phyloP scores from a whole-genome alignment of 2,888 invertebrate genomes.

The Quadroppia sp. region DNA sequence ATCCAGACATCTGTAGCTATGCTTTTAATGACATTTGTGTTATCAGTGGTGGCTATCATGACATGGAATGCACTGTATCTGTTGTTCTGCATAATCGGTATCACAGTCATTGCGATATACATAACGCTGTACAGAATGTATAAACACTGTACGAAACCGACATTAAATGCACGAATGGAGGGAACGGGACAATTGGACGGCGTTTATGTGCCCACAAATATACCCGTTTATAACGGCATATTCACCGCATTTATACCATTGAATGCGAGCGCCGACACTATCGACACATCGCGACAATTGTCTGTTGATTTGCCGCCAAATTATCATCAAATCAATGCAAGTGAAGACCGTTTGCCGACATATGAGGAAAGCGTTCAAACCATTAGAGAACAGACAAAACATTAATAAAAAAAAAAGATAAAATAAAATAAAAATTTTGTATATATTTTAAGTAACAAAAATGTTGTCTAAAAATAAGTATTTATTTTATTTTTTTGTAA shows the following conservation, averaged over 20 bases:
- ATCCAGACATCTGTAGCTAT: too few relatives aligned
- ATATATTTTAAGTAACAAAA: too few relatives aligned
- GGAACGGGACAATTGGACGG: not conserved
- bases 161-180: not conserved
- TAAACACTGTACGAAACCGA: not conserved
- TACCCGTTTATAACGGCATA: too few relatives aligned
- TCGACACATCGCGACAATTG: too few relatives aligned
- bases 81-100: not conserved
- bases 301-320: not conserved
- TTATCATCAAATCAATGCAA: not conserved
- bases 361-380: slow-evolving; percentile 5
- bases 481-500: too few relatives aligned
- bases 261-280: not conserved
- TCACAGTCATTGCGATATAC: not conserved
- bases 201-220: not conserved
- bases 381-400: too few relatives aligned
- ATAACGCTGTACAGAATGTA: too few relatives aligned
- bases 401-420: too few relatives aligned
- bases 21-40: not conserved
- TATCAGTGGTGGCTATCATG: not conserved
- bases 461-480: too few relatives aligned
- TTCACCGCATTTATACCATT: not conserved
- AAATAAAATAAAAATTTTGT: too few relatives aligned
- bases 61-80: not conserved
- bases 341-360: not conserved